Base-by-base conservation (phyloP, 2,888 invertebrate species). In the Cerceris ruficornis region DNA sequence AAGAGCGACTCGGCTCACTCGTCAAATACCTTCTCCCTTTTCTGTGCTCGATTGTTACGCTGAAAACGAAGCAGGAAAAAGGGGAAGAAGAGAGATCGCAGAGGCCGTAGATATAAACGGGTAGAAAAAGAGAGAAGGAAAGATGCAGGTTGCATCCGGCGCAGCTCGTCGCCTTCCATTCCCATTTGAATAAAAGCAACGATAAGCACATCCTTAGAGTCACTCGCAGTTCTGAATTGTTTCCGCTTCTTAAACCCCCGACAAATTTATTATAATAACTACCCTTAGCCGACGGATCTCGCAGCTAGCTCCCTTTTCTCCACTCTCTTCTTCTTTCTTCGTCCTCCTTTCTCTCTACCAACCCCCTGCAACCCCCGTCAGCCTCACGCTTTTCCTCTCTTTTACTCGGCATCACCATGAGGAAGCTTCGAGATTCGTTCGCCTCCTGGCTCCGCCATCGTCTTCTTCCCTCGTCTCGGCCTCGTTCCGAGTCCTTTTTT, bases 191-290 rank as follows among this genome's bases (percentile, higher is more conserved):
- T 91, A 91, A 91, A 91, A 91, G 90, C 91, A 91, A 91, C 91
- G 91, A 91, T 91, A 91, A 91, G 91, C 90, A 91, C 91, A 91
- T 91, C 90, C 91, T 88, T 90, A 90, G 89, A 90, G 90, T 88
- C 86, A 87, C 90, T 89, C 89, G 88, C 89, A 89, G 90, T 88
- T 90, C 88, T 90, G 91, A 91, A 91, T 91, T 91, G 91, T 91
- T 91, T 91, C 91, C 91, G 91, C 91, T 91, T 91, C 91, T 91
- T 91, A 91, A 91, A 90, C 90, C 90, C 87, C 91, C 90, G 91
- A 91, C 91, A 91, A 91, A 91, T 91, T 91, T 91, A 91, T 91
- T 90, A 90, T 90, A 91, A 91, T 91, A 91, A 91, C 91, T 91
- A 91, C 90, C 91, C 91, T 90, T 89, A 89, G 90, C 90, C 87